Evolutionary conservation across 2,888 invertebrate species (phyloP).

Genomic region (Melanophora roralis): DNA sequence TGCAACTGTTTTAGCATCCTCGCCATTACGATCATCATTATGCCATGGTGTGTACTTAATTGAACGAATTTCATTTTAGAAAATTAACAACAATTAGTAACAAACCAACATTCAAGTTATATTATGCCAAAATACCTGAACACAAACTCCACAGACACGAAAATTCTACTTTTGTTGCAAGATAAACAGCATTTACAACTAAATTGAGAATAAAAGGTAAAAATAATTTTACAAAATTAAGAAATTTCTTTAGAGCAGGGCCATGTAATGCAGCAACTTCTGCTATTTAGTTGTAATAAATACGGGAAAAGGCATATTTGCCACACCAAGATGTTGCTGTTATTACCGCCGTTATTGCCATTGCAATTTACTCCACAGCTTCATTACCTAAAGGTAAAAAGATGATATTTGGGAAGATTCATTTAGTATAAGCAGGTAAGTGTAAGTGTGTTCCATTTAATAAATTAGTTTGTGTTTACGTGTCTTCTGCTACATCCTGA

Average conservation of each 20-base stretch:
- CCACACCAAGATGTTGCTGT: conserved; percentile 42
- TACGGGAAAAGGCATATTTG: conserved; percentile 36
- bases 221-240: conserved; percentile 34
- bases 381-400: conserved; percentile 23
- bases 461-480: conserved; percentile 51
- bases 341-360: no score
- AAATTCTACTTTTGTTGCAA: background rate
- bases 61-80: conserved; percentile 75
- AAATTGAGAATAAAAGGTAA: background rate
- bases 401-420: background rate
- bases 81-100: conserved; percentile 75
- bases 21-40: conserved; percentile 65
- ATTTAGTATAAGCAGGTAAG: background rate
- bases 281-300: conserved; percentile 39
- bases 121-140: conserved; percentile 7
- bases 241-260: conserved; percentile 4
- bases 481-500: conserved; percentile 50
- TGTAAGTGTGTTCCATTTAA: conserved; percentile 24
- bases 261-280: conserved; percentile 43
- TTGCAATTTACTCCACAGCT: background rate
- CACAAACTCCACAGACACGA: background rate
- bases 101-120: conserved; percentile 17
- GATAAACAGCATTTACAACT: background rate
- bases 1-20: conserved; percentile 55
- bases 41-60: conserved; percentile 70